Conservation (phyloP, 2,113 vertebrate genomes). For the Poecile atricapillus region DNA sequence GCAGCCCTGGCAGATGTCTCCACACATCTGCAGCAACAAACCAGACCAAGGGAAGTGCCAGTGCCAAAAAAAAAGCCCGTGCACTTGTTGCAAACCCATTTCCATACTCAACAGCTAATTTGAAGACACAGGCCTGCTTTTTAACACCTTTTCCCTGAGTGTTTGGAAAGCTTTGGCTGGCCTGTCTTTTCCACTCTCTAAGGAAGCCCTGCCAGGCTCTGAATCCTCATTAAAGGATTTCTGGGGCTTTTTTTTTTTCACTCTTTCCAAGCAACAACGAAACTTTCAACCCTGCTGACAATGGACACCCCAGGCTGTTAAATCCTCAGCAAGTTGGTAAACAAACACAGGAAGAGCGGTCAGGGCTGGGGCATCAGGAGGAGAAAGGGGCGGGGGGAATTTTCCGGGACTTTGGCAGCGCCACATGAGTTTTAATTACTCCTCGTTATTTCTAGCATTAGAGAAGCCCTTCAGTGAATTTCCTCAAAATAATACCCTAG, state of each 20-base stretch:
- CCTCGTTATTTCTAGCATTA: background rate
- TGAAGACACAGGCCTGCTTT: background rate
- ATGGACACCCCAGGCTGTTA: background rate
- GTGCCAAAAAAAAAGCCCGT: background rate
- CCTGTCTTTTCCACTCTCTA: background rate
- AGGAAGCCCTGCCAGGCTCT: background rate
- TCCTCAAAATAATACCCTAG: background rate
- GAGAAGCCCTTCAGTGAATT: background rate
- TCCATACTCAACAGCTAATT: background rate
- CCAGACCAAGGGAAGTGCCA: rapidly evolving
- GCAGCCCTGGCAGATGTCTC: background rate
- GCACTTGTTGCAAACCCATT: background rate
- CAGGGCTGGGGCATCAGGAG: background rate
- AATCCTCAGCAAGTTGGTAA: slow-evolving; percentile 7
- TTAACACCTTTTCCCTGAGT: background rate
- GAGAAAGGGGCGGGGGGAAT: background rate
- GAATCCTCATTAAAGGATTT: background rate
- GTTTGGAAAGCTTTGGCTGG: background rate
- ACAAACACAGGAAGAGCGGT: slow-evolving; percentile 46
- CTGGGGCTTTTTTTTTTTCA: background rate
- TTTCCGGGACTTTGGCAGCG: background rate
- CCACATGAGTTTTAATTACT: background rate
- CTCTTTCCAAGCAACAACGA: background rate
- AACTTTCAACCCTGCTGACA: background rate
- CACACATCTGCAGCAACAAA: background rate